A percentile compares a stretch with the other conserved stretches of the same genome.
phyloP scores from a whole-genome alignment of 1,140 invertebrate genomes.

The Dendroctonus valens region DNA sequence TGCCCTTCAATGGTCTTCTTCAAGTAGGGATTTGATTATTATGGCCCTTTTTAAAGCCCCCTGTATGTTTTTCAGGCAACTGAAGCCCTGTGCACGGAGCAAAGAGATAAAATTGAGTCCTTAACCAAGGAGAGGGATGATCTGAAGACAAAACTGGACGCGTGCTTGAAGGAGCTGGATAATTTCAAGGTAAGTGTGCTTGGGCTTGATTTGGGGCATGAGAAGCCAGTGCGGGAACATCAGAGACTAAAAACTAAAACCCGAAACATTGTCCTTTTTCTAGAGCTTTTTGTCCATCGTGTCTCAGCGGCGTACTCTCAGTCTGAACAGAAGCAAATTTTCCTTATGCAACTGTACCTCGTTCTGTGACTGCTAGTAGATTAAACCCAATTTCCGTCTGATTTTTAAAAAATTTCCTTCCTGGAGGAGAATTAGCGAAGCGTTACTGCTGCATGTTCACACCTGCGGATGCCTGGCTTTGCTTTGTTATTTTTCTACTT shows the following conservation, averaged over 20 bases:
- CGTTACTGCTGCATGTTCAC: slow-evolving; percentile 31
- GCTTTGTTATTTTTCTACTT: too few species aligned
- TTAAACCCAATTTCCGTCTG: neutral
- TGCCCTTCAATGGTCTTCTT: neutral
- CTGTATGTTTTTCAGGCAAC: slow-evolving; percentile 23
- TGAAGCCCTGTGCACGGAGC: slow-evolving; percentile 33
- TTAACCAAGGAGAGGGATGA: slow-evolving; percentile 33
- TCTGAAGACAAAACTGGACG: slow-evolving; percentile 30
- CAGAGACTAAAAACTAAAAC: neutral
- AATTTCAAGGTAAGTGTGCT: slow-evolving; percentile 27
- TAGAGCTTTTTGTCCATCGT: slow-evolving; percentile 21
- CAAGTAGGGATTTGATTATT: neutral
- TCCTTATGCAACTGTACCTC: slow-evolving; percentile 26
- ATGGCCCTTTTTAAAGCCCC: too few species aligned
- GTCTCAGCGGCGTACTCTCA: neutral
- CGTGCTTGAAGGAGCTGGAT: slow-evolving; percentile 31
- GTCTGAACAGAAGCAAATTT: slow-evolving; percentile 25
- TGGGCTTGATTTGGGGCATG: too few species aligned
- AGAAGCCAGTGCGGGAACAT: too few species aligned
- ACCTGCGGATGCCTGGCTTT: neutral
- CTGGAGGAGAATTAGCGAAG: slow-evolving; percentile 13
- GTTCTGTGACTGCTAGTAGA: slow-evolving; percentile 22
- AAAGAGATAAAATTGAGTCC: slow-evolving; percentile 32
- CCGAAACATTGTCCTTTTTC: slow-evolving; percentile 11
- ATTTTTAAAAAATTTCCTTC: slow-evolving; percentile 6